Conservation (phyloP, 2,888 invertebrate species). For the Mactromeris polynyma region DNA sequence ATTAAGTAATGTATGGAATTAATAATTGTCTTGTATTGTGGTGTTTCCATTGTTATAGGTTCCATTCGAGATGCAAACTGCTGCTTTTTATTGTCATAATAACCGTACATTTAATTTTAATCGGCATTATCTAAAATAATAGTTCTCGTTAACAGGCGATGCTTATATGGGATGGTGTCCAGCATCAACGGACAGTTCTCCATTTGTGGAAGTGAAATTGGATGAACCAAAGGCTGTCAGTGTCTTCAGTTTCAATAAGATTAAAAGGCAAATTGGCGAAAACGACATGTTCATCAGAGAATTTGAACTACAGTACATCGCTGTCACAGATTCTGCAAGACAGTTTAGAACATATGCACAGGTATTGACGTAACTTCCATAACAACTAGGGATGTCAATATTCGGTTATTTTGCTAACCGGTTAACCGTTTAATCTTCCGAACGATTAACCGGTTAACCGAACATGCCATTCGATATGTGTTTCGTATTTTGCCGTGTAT, state of each 20-base stretch:
- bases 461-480: too few species aligned
- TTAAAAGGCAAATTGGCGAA: neutral
- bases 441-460: too few species aligned
- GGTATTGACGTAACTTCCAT: neutral
- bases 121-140: neutral
- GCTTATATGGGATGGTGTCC: slow-evolving; percentile 75
- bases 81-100: too few species aligned
- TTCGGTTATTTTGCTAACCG: too few species aligned
- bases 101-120: too few species aligned
- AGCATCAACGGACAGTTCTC: slow-evolving; percentile 49
- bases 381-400: too few species aligned
- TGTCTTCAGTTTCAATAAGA: slow-evolving; percentile 63
- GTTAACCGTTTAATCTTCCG: too few species aligned
- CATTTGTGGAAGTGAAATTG: slow-evolving; percentile 72
- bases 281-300: slow-evolving; percentile 51
- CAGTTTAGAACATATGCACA: slow-evolving; percentile 61
- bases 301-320: slow-evolving; percentile 68
- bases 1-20: neutral
- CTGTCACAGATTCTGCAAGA: slow-evolving; percentile 63
- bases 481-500: too few species aligned
- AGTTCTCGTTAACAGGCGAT: neutral
- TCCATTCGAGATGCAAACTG: too few species aligned
- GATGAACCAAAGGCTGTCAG: slow-evolving; percentile 68
- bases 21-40: neutral
- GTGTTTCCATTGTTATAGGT: too few species aligned